Base-by-base conservation (phyloP, 2,888 invertebrate genomes). In the Mesodorylaimus sp. region DNA sequence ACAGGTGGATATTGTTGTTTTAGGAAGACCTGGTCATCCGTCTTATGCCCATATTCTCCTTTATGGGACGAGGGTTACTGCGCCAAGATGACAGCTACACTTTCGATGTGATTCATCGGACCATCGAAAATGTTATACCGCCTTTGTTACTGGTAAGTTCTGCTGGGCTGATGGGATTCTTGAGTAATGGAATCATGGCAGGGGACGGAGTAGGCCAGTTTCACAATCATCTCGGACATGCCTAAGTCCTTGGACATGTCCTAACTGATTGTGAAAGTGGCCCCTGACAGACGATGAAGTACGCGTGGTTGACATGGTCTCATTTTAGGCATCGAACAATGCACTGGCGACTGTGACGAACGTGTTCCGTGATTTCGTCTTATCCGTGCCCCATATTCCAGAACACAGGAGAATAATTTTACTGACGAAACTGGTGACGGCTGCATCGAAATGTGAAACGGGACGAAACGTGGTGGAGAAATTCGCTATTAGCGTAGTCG, bases 31-130 rank as follows among this genome's bases (percentile, higher is more conserved):
- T 95, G 0, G 70, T 93, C 19, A 82, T 86, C 63, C 86, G 91
- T 61, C 82, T 91, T 2, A 89, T 95, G 79, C 81, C 87, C 24
- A 84, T 97, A 58, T 97, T 97, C 66, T 91, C 93, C 0, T 97
- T 95, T 63, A 88, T 97, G 79, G 95, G 95, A 1, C 83, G 83
- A 0, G 85, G 85, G 0, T 79, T 95, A 10, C 73, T 93, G 1
- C 76, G 89, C 10, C 86, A 88, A 59, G 93, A 95, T 64, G 89
- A 93, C 61, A 80, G 83, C 0, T 91, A 91, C 68, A 89, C 87
- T 63, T 86, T 89, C 66, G 86, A 88, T 67, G 81, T 93, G 25
- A 88, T 93, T 49, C 77, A 79, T 1, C 81, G 81, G 63, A 85
- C 89, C 2, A 79, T 93, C 21, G 83, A 87, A 60, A 84, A 83